Evolutionary conservation across 2,888 invertebrate species (phyloP), one percentile per base, ranked within the genome.

Genomic region (Drosophila melanocephala): DNA sequence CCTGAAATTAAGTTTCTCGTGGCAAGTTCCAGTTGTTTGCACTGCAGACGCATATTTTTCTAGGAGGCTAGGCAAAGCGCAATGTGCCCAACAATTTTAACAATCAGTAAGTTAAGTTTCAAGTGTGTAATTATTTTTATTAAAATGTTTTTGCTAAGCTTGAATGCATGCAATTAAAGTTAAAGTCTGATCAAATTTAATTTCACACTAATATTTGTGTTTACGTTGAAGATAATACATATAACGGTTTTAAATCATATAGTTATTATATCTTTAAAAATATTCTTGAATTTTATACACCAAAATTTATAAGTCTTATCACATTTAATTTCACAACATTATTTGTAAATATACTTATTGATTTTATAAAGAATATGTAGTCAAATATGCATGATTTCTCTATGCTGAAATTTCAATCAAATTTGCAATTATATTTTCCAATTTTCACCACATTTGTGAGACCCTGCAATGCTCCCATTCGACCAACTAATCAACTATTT

Each of bases 21-120:
- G 69, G 42, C 39, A 69, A 80, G 73, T 84, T 88, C 64, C 82
- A 86, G 72, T 80, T 85, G 80, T 70, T 77, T 86, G 82, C 73
- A 72, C 86, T 63, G 59, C 69, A 77, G 79, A 79, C 77, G 70
- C 79, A 79, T 79, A 72, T 66, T 81, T 85, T 70, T 53, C 51
- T 53, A 51, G 30, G 55, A 42, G 60, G 33, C 63, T 42, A 26
- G 32, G 47, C 57, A 30, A 47, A 52, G 42, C 16, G 52, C 47
- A 51, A 74, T 65, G 56, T 68, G 42, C 51, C 30, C 35, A 72
- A 58, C 59, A 66, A 62, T 60, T 44, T 58, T 58, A 47, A 30
- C 57, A 35, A 28, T 50, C 50, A 33, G 14, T 22, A n/a, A 35
- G 2, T 1, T 16, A 22, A 61, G 26, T 57, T 62, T 70, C 37